Evolutionary conservation across 2,888 invertebrate genomes (phyloP).

Genomic region (Trichopria drosophilae): DNA sequence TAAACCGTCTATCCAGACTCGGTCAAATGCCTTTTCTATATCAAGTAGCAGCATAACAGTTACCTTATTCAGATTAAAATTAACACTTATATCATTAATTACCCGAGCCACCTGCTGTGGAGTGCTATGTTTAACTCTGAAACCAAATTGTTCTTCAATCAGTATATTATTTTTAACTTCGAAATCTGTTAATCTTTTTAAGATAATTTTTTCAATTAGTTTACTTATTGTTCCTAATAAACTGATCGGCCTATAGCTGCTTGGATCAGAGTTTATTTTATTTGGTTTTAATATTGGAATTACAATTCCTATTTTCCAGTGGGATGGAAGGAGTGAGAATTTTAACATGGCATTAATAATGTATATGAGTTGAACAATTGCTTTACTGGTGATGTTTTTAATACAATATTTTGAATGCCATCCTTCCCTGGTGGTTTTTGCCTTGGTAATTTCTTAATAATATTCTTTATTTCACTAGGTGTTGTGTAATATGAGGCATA

Average conservation of each 20-base stretch:
- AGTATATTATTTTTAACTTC: conserved; percentile 30
- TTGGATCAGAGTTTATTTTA: conserved; percentile 17
- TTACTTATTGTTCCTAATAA: conserved; percentile 28
- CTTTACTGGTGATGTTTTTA: conserved; percentile 28
- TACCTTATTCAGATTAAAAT: conserved; percentile 40
- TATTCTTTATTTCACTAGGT: conserved; percentile 11
- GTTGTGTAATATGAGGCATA: conserved; percentile 11
- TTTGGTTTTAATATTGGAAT: conserved; percentile 29
- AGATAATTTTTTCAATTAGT: conserved; percentile 27
- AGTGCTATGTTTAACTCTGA: conserved; percentile 42
- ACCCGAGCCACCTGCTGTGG: conserved; percentile 43
- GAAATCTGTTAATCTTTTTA: conserved; percentile 23
- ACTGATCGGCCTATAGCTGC: conserved; percentile 35
- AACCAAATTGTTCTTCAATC: conserved; percentile 43
- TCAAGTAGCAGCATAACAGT: too few species aligned
- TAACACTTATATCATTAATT: conserved; percentile 35
- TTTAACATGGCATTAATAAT: conserved; percentile 25
- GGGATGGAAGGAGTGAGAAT: conserved; percentile 22
- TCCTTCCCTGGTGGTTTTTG: conserved; percentile 28
- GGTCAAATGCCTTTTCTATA: too few species aligned
- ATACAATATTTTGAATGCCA: conserved; percentile 25
- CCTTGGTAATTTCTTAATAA: conserved; percentile 15
- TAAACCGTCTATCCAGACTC: too few species aligned
- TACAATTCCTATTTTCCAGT: conserved; percentile 29
- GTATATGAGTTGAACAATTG: conserved; percentile 20